Base-by-base conservation (phyloP, 2,797 vertebrate species). In the Tinamus major region DNA sequence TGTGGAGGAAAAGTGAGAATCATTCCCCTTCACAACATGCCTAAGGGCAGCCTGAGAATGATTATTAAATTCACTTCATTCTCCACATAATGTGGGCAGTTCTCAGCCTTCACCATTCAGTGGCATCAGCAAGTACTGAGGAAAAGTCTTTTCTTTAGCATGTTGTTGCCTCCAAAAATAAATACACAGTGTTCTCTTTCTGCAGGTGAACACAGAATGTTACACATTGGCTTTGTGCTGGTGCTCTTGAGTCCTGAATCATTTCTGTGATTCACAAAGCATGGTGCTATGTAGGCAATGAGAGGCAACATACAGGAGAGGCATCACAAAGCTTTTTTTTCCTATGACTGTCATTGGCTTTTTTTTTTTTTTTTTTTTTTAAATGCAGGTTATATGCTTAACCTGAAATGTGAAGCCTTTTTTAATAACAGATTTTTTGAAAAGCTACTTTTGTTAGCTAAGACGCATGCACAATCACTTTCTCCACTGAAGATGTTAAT, bases 401-500 rank as follows among this genome's bases (percentile, higher is more conserved):
- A 75, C 18, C 6, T 37, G 44, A 74, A 67, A 56, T 13, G 1
- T 18, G 31, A 64, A 86, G 11, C 33, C 11, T 12, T 61, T 79
- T 49, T 65, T 12, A 87, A 80, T 82, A 69, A 0, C 10, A 69
- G 17, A 3, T 23, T 20, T 27, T 44, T 56, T 55, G 51, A 87
- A 70, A 86, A 89, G 14, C 8, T 70, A 84, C 49, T 64, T 69
- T 71, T 65, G 12, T 53, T 81, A 20, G 26, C 63, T 58, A 71
- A 24, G 33, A 37, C 87, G 46, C 51, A 93, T 26, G 77, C 39
- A 79, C 62, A 92, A 95, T 92, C 82, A 95, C 51, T 92, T 96
- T 85, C 33, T 90, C 87, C 85, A 79, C 70, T 94, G 90, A 95
- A 94, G 90, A 92, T 92, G 31, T 86, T 81, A 92, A 85, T 87